phyloP scores from a whole-genome alignment of 2,797 vertebrate species.

The Cheirogaleus major region DNA sequence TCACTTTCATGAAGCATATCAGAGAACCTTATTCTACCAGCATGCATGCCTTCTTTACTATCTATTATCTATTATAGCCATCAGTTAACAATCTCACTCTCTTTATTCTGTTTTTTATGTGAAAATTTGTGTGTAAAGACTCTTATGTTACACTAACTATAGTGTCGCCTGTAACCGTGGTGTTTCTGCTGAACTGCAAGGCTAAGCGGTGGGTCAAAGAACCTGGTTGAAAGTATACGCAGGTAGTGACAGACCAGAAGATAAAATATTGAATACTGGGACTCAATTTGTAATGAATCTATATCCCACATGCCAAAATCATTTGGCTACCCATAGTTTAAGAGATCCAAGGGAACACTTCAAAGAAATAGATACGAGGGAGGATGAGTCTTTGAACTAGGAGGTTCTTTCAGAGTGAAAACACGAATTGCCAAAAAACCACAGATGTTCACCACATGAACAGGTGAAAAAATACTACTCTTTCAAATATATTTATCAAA shows the following conservation, averaged over 20 bases:
- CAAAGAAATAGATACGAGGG: slow-evolving; percentile 71
- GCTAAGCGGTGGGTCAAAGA: neutral
- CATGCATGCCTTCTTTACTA: neutral
- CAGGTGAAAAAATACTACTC: slow-evolving; percentile 76
- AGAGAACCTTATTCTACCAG: neutral
- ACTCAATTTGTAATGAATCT: slow-evolving; percentile 67
- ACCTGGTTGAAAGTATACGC: slow-evolving; percentile 35
- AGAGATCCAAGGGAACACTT: slow-evolving; percentile 67
- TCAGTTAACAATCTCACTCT: slow-evolving; percentile 26
- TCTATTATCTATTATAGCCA: neutral
- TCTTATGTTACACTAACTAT: neutral
- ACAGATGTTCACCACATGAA: slow-evolving; percentile 79
- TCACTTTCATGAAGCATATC: slow-evolving; percentile 14
- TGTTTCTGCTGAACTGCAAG: slow-evolving; percentile 15
- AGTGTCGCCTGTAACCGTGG: neutral
- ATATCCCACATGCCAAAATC: slow-evolving; percentile 67
- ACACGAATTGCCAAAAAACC: slow-evolving; percentile 69
- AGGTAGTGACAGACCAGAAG: slow-evolving; percentile 46
- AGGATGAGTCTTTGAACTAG: slow-evolving; percentile 74
- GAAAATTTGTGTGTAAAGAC: neutral
- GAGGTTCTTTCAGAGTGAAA: slow-evolving; percentile 65
- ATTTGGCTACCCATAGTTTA: slow-evolving; percentile 67
- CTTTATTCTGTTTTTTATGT: slow-evolving; percentile 28
- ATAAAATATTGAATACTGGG: slow-evolving; percentile 60
- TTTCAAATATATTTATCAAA: slow-evolving; percentile 77